Evolutionary conservation across 2,888 invertebrate species (phyloP).

Genomic region (Apeira syringaria): DNA sequence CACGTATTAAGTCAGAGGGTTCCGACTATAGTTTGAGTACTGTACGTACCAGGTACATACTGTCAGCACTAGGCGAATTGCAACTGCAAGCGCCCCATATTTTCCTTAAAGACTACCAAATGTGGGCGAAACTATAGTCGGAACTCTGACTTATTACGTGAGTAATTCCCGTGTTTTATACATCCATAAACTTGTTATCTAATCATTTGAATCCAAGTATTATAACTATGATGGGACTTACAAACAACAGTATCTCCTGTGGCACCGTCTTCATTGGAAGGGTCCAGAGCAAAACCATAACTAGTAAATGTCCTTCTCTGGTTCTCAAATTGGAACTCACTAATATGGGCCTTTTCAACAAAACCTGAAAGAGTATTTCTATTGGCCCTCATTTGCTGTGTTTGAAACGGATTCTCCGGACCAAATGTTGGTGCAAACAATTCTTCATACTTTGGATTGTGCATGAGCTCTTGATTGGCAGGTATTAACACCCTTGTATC

Average conservation of each 20-base stretch:
- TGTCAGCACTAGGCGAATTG: too few species aligned
- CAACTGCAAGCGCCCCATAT: too few species aligned
- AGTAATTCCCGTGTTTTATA: too few species aligned
- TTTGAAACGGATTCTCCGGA: slow-evolving; percentile 96
- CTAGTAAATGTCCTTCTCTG: slow-evolving; percentile 97
- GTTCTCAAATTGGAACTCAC: slow-evolving; percentile 98
- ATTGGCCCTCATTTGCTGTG: slow-evolving; percentile 92
- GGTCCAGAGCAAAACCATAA: slow-evolving; percentile 97
- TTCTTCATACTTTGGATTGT: slow-evolving; percentile 97
- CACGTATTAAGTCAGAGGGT: too few species aligned
- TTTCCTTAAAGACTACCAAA: too few species aligned
- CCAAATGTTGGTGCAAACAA: slow-evolving; percentile 96
- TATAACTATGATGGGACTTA: too few species aligned
- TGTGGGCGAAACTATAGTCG: too few species aligned
- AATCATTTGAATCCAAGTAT: too few species aligned
- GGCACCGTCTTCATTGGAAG: slow-evolving; percentile 86
- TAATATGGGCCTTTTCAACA: slow-evolving; percentile 97
- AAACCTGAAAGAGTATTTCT: slow-evolving; percentile 97
- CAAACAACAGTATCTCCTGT: slow-evolving; percentile 79
- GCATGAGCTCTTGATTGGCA: slow-evolving; percentile 91
- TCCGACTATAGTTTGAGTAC: too few species aligned
- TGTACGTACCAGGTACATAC: too few species aligned
- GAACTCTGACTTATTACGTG: too few species aligned
- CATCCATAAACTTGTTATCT: too few species aligned
- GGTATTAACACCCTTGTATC: slow-evolving; percentile 89